Conservation (phyloP, 2,797 vertebrate genomes). For the Arnoldichthys spilopterus region DNA sequence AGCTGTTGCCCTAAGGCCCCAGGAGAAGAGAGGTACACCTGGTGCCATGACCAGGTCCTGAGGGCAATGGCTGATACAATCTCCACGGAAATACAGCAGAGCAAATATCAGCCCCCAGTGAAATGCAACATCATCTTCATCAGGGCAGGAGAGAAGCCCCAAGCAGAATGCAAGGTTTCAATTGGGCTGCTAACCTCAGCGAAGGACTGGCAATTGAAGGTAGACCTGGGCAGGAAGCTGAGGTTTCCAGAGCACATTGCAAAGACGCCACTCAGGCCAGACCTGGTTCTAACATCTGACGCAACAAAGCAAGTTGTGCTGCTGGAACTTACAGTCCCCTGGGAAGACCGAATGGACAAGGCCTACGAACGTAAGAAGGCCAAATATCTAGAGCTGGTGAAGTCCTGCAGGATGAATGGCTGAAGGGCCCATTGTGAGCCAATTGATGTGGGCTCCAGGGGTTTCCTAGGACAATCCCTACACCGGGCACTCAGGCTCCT, state of each 20-base stretch:
- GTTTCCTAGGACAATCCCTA: not conserved
- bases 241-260: no score
- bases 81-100: not conserved
- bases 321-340: no score
- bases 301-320: no score
- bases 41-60: not conserved
- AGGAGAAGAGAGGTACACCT: not conserved
- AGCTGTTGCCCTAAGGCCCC: not conserved
- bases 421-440: no score
- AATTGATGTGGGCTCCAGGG: not conserved
- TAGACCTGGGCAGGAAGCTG: no score
- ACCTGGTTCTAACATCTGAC: no score
- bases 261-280: no score
- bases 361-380: not conserved
- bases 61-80: no score
- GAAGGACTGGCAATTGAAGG: not conserved
- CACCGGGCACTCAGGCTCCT: no score
- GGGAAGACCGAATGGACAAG: no score
- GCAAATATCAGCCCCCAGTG: no score
- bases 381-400: not conserved
- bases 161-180: no score
- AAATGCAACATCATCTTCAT: not conserved
- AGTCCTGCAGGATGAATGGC: not conserved
- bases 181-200: not conserved
- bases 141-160: not conserved